Base-by-base conservation (phyloP, 2,113 vertebrate genomes). In the Clarias macrocephalus region DNA sequence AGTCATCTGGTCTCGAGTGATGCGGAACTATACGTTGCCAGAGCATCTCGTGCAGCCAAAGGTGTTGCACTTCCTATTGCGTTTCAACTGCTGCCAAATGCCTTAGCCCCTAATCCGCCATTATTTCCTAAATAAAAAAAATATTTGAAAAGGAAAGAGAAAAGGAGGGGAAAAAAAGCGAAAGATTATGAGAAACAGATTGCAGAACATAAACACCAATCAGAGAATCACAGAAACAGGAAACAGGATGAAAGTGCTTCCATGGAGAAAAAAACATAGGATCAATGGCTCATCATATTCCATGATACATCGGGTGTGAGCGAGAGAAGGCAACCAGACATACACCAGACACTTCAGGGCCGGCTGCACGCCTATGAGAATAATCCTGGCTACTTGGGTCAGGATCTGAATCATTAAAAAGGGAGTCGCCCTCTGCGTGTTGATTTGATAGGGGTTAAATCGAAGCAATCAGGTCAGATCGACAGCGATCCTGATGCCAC, bases 161-260 rank as follows among this genome's bases (percentile, higher is more conserved):
- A 87, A 90, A 86, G 23, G 42, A 25, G 48, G 25, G 52, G 75
- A 84, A 91, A 84, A 91, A 93, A 93, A 87, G 88, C 90, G 3
- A 92, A 89, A 82, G 86, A 82, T 92, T 92, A 93, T 92, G 90
- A 89, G 92, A 93, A 94, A 94, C 94, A 95, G 93, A 94, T 92
- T 93, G 68, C 88, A 89, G 91, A 93, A 94, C 91, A 93, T 94
- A 94, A 94, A 95, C 94, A 95, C 93, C 90, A 93, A 94, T 94
- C 93, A 94, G 91, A 91, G 92, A 90, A 93, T 88, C 91, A 91
- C 88, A 91, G 93, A 91, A 93, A 94, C 91, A 94, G 93, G 93
- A 94, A 94, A 93, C 92, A 88, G 89, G 91, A 95, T 93, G 88
- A 92, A 93, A 93, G 92, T 87, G 88, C 88, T 92, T 93, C 88